phyloP scores from a whole-genome alignment of 1,140 invertebrate genomes.

The Drosophila lowei region DNA sequence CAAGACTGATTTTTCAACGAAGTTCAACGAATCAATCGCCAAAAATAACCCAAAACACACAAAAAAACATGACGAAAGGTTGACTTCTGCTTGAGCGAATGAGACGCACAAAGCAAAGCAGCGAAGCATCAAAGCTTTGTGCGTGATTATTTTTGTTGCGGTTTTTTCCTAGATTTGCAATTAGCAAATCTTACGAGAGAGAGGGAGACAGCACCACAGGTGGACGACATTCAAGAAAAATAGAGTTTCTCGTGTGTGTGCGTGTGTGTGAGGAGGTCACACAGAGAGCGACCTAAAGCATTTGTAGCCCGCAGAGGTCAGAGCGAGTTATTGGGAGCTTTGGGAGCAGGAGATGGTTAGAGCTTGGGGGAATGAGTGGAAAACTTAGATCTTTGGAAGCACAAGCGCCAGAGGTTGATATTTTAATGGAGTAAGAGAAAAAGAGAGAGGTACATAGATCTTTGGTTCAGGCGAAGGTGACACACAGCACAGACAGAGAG shows the following conservation, averaged over 20 bases:
- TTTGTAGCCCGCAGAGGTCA: constrained; percentile 17
- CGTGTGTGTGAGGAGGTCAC: constrained; percentile 58
- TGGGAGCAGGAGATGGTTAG: constrained; percentile 2
- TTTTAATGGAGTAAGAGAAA: neutral
- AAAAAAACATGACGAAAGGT: constrained; percentile 32
- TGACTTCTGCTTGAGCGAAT: constrained; percentile 51
- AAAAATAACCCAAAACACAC: constrained; percentile 52
- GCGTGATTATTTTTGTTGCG: constrained; percentile 6
- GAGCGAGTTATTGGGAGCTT: neutral
- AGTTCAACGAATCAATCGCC: constrained; percentile 65
- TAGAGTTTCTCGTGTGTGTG: constrained; percentile 25
- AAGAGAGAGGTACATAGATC: neutral
- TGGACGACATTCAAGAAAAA: constrained; percentile 67
- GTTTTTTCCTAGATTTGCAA: constrained; percentile 55
- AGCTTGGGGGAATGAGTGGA: neutral
- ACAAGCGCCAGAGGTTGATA: too few relatives aligned
- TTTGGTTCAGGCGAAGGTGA: neutral
- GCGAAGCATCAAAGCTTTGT: constrained; percentile 36
- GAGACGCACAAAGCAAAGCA: constrained; percentile 54
- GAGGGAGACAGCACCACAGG: constrained; percentile 39
- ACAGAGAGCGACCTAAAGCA: constrained; percentile 24
- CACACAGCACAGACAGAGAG: too few relatives aligned
- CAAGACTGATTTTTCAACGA: constrained; percentile 26
- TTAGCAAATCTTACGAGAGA: constrained; percentile 49
- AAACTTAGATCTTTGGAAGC: too few relatives aligned